Percentiles rank a stretch among this genome's conserved stretches.
phyloP scores from a whole-genome alignment of 2,113 vertebrate species.

The Corvus hawaiiensis region DNA sequence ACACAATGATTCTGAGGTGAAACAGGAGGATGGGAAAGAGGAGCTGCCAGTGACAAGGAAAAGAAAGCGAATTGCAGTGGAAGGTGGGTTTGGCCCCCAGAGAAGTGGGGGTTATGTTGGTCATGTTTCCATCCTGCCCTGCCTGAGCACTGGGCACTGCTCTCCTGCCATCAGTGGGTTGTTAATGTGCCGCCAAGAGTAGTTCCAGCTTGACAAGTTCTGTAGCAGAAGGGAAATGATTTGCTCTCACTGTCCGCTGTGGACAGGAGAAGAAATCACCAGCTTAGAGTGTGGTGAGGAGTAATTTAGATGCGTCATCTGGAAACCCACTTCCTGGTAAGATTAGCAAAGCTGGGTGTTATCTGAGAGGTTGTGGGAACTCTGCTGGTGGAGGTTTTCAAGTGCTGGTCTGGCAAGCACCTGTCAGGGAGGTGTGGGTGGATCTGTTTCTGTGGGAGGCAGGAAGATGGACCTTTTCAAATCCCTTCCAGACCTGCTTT shows the following conservation, averaged over 20 bases:
- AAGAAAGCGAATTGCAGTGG: slow-evolving; percentile 69
- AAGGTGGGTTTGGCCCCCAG: slow-evolving; percentile 52
- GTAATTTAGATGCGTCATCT: background rate
- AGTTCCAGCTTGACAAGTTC: background rate
- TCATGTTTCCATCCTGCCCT: background rate
- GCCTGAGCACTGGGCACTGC: background rate
- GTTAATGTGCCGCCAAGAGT: accelerated
- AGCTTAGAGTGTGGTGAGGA: background rate
- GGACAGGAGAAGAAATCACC: background rate
- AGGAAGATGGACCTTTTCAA: background rate
- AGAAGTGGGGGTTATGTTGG: background rate
- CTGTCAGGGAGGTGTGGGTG: background rate
- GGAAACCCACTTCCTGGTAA: background rate
- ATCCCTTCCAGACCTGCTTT: background rate
- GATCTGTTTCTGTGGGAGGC: background rate
- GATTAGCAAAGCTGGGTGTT: background rate
- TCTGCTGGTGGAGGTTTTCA: background rate
- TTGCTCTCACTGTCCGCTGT: background rate
- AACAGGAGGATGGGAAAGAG: slow-evolving; percentile 77
- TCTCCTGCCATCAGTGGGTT: background rate
- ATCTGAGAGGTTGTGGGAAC: background rate
- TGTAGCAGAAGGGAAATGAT: background rate
- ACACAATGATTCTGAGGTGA: slow-evolving; percentile 70
- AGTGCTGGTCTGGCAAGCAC: background rate
- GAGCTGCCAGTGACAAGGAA: slow-evolving; percentile 76